Percentiles rank a stretch among this genome's conserved stretches.
Conservation (phyloP, 2,888 invertebrate genomes). For the Aphodius granarius region DNA sequence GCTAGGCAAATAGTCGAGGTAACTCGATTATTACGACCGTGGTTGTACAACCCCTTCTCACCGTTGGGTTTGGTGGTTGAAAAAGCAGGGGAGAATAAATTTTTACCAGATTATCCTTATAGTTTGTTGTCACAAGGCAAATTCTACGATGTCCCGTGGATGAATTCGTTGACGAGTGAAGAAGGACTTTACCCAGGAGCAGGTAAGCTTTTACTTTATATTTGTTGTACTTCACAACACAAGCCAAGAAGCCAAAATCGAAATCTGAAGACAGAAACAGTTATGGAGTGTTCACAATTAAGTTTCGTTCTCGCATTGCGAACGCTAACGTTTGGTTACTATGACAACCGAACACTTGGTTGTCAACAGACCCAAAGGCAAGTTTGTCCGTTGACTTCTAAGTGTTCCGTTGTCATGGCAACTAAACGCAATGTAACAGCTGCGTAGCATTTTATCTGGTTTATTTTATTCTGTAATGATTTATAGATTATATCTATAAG, state of each 20-base stretch:
- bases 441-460: no score
- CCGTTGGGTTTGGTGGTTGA: conserved; percentile 72
- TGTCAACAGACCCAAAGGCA: not conserved
- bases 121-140: conserved; percentile 60
- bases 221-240: no score
- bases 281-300: no score
- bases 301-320: no score
- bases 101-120: conserved; percentile 64
- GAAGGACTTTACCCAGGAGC: conserved; percentile 72
- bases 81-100: conserved; percentile 42
- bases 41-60: conserved; percentile 59
- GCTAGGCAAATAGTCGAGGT: conserved; percentile 60
- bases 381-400: not conserved
- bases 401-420: no score
- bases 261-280: no score
- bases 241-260: no score
- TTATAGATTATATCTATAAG: conserved; percentile 45
- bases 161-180: conserved; percentile 64
- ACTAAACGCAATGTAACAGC: no score
- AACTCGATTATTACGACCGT: conserved; percentile 29
- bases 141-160: conserved; percentile 65
- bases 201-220: conserved; percentile 57
- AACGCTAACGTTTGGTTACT: no score
- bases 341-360: no score
- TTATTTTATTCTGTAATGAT: not conserved